phyloP scores from a whole-genome alignment of 2,797 vertebrate species.

The Apodemus agrarius region DNA sequence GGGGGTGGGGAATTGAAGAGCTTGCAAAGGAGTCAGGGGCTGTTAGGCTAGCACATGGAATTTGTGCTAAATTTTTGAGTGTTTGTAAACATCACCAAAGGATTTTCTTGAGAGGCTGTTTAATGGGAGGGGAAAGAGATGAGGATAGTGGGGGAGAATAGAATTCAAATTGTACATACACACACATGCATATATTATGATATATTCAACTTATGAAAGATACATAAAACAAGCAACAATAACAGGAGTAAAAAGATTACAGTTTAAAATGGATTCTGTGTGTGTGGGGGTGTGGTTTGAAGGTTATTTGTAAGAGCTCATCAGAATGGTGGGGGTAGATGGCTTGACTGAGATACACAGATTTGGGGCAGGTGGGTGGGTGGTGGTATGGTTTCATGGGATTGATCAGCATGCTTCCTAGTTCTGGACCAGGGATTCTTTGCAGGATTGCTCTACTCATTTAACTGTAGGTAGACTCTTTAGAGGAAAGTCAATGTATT shows the following conservation, averaged over 20 bases:
- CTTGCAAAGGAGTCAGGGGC: neutral
- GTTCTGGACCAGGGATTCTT: neutral
- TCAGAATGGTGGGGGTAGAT: neutral
- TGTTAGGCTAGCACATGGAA: neutral
- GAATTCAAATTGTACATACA: neutral
- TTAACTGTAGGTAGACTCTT: neutral
- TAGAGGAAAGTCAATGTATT: neutral
- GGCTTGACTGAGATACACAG: neutral
- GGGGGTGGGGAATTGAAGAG: neutral
- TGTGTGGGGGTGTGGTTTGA: neutral
- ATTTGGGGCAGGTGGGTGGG: neutral
- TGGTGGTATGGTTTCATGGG: neutral
- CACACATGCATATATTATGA: neutral
- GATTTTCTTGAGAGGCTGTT: neutral
- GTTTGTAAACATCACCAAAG: neutral
- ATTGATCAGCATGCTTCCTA: neutral
- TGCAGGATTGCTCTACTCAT: neutral
- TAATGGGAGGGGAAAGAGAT: neutral
- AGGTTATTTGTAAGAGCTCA: neutral
- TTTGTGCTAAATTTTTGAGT: too few relatives aligned
- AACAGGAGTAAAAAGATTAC: neutral
- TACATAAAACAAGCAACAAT: neutral
- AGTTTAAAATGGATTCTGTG: neutral
- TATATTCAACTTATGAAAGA: neutral
- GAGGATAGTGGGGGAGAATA: neutral